Base-by-base conservation (phyloP, 2,113 vertebrate genomes). In the Takifugu flavidus region DNA sequence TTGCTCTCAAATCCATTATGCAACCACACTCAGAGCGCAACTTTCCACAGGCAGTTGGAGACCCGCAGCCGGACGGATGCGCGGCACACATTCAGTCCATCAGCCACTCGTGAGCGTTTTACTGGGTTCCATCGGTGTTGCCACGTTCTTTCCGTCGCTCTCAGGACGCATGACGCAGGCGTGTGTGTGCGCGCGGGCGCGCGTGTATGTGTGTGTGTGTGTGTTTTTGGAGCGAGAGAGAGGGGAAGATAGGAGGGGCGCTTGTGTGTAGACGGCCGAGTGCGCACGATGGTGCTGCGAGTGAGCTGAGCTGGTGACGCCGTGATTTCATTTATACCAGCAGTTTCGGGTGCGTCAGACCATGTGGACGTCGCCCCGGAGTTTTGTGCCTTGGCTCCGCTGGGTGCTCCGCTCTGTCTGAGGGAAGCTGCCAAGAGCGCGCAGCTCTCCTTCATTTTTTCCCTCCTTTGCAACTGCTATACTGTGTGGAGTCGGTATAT, bases 291-390 rank as follows among this genome's bases (percentile, higher is more conserved):
- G 74, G 60, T 88, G 59, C 84, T 72, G 81, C 66, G 71, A 86
- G 79, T 88, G 81, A 87, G 89, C 84, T 89, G 87, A 79, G 84
- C 75, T 70, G 73, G 75, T 85, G 87, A 89, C 86, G 88, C 81
- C 79, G 81, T 79, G 83, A 85, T 87, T 87, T 87, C 53, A 88
- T 91, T 90, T 91, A 91, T 90, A 93, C 72, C 75, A 84, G 79
- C 83, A 68, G 79, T 72, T 76, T 56, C 70, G 57, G 77, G 81
- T 87, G 87, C 90, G 90, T 92, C 91, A 92, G 84, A 89, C 66
- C 61, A 76, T 62, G 61, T 79, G 85, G 85, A 84, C 83, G 84
- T 87, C 65, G 73, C 78, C 62, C 77, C 47, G 77, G 85, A 78
- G 80, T 63, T 85, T 77, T 81, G 76, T 80, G 80, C 83, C 88